Evolutionary conservation across 1,140 invertebrate species (phyloP), one percentile per base, ranked within the genome.

Genomic region (Drosophila dunni): DNA sequence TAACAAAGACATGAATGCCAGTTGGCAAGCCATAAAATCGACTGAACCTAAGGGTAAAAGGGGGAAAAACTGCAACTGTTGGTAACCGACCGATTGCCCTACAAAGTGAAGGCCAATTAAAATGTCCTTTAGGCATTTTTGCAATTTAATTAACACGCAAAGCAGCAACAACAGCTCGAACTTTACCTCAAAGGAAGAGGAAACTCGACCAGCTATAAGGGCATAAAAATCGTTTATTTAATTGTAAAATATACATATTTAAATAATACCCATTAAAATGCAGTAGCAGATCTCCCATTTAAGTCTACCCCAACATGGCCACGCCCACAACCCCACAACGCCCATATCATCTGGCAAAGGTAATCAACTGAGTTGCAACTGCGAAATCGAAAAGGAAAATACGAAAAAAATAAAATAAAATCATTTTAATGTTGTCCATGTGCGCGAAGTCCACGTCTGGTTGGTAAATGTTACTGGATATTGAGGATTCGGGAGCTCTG

Each of bases 221-320:
- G 70, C 64, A 74, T 69, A 67, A 73, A 84, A 81, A 75, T 74
- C 80, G 84, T 89, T 84, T 73, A 88, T 88, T 88, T 88, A 88
- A 88, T 88, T 89, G 85, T 74, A 89, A 89, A 89, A 90, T 84
- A 88, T 88, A 89, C 78, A 88, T 84, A 84, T 86, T 88, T 89
- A 89, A 89, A 84, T 77, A 88, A 84, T 80, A 65, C 70, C 80
- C 85, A 88, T 88, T 88, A 89, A 90, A 78, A 58, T 68, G 58
- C 82, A 83, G 72, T 50, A 60, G 79, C 78, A 79, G 75, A 60
- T 65, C 62, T 66, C 51, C 48, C 71, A 48, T 74, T 77, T 84
- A 78, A 84, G 81, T 34, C 40, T n/a, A 13, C n/a, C 42, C 40
- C 20, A 17, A 9, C 3, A 29, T 29, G 15, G 20, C 10, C 15